phyloP scores from a whole-genome alignment of 2,888 invertebrate species.

The Strigamia maritima region DNA sequence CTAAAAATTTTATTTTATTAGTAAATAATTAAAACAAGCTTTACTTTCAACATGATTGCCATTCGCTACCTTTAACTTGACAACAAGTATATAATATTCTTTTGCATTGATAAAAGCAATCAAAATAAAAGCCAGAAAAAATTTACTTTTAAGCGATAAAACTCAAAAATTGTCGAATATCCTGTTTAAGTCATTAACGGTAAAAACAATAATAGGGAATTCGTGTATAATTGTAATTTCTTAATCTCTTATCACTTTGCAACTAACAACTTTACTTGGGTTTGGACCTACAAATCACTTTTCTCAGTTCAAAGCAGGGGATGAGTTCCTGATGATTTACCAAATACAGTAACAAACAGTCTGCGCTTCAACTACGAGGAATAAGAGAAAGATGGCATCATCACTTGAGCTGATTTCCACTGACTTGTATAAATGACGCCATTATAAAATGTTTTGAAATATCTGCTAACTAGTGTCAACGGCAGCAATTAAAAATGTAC shows the following conservation, averaged over 20 bases:
- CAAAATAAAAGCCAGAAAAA: not conserved
- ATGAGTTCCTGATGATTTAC: constrained; percentile 31
- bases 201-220: constrained; percentile 11
- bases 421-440: constrained; percentile 10
- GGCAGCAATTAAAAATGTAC: no score
- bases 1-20: no score
- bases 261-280: constrained; percentile 32
- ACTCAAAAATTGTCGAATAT: not conserved
- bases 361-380: constrained; percentile 30
- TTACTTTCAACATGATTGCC: not conserved
- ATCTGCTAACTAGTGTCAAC: no score
- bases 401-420: constrained; percentile 28
- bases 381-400: constrained; percentile 25
- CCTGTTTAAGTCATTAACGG: not conserved
- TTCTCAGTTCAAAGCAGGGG: constrained; percentile 34
- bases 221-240: not conserved
- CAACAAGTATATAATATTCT: constrained; percentile 21
- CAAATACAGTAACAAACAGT: constrained; percentile 26
- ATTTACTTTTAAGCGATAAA: constrained; percentile 2
- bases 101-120: not conserved
- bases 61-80: not conserved
- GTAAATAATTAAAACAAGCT: constrained; percentile 12
- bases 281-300: constrained; percentile 23
- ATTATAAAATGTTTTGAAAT: no score
- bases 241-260: constrained; percentile 25